A percentile compares a stretch with the other conserved stretches of the same genome.
Conservation (phyloP, 2,888 invertebrate species). For the Mystacides longicornis region DNA sequence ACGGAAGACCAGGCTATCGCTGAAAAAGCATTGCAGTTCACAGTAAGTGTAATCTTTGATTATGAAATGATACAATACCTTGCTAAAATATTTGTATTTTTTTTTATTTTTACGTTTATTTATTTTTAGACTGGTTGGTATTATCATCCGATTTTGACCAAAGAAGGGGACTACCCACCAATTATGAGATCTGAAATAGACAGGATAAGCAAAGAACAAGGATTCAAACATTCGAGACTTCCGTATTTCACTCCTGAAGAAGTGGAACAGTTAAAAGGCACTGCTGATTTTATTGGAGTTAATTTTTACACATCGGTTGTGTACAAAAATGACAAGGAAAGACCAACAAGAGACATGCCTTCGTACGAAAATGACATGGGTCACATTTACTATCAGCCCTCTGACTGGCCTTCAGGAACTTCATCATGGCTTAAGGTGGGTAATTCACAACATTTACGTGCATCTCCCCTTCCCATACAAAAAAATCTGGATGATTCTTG, state of each 20-base stretch:
- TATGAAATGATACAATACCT: neutral
- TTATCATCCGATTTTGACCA: conserved; percentile 46
- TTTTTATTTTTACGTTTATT: neutral
- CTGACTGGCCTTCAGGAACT: conserved; percentile 16
- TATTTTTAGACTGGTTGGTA: conserved; percentile 40
- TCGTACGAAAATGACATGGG: conserved; percentile 22
- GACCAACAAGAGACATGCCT: conserved; percentile 12
- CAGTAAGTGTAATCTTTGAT: conserved; percentile 29
- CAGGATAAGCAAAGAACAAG: conserved; percentile 39
- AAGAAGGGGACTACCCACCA: conserved; percentile 43
- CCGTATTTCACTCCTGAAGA: conserved; percentile 43
- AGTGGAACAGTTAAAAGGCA: conserved; percentile 32
- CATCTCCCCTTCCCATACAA: too few relatives aligned
- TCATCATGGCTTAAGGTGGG: conserved; percentile 22
- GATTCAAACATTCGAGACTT: conserved; percentile 43
- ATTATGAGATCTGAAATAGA: conserved; percentile 42
- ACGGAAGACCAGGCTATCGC: conserved; percentile 41
- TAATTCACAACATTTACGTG: too few relatives aligned
- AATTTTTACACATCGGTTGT: conserved; percentile 52
- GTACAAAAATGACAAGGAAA: conserved; percentile 4
- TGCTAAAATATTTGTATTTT: too few relatives aligned
- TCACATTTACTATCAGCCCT: conserved; percentile 15
- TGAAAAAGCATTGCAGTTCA: conserved; percentile 40
- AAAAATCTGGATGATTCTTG: too few relatives aligned
- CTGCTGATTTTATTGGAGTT: conserved; percentile 57